Base-by-base conservation (phyloP, 2,888 invertebrate species). In the Cheilosia pagana region DNA sequence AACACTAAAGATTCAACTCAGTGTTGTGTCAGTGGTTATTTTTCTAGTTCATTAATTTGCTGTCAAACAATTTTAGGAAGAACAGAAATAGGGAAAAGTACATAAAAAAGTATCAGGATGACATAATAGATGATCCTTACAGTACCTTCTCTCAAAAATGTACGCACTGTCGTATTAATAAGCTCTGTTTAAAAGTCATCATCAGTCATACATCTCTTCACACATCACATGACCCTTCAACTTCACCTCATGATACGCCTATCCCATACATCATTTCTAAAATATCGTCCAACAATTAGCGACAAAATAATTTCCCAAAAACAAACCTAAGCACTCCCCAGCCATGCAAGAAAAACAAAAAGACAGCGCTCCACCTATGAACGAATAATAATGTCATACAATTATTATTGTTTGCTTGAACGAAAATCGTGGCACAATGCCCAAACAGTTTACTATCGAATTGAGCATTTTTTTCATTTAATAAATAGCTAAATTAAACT, bases 371-470 rank as follows among this genome's bases (percentile, higher is more conserved):
- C 41, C 21, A n/a, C 28, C n/a, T 28, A 16, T n/a, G 23, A 48
- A 28, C 50, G n/a, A 43, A 39, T 12, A 28, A 60, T 41, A 50
- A 50, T 50, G 16, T 35, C 60, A 57, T n/a, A n/a, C 19, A 48
- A 65, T 12, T 39, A 16, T 65, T 45, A 21, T 65, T 62, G 25
- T 16, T 4, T 31, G 41, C 16, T 41, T 41, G 41, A 48, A 31
- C 31, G 12, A 28, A 50, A 14, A 31, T 14, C 3, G 52, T 75
- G 81, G 76, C 81, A 70, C 23, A 62, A n/a, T 45, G 63, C 81
- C 76, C 57, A 81, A 16, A 62, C 23, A 62, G 25, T 55, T 35
- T 52, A 39, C 1, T 53, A 12, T 35, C n/a, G 43, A 6, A 25
- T 28, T 39, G 14, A 19, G 16, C 19, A 39, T 43, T 43, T 45